Percentiles rank a stretch among this genome's conserved stretches.
Evolutionary conservation across 1,140 invertebrate genomes (phyloP).

Genomic region (Aphis gossypii): DNA sequence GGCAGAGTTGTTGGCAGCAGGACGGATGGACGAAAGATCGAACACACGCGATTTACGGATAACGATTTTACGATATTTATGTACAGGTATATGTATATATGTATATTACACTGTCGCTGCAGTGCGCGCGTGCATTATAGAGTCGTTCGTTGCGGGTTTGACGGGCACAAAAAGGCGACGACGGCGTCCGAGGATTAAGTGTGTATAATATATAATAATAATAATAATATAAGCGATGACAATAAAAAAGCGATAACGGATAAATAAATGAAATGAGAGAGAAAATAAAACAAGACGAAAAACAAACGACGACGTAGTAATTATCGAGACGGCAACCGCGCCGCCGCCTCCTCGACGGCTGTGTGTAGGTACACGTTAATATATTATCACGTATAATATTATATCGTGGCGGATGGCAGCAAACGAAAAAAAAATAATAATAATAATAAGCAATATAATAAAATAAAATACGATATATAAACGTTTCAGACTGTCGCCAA

Average conservation of each 20-base stretch:
- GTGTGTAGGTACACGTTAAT: background rate
- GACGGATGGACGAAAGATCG: background rate
- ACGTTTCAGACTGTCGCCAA: conserved; percentile 38
- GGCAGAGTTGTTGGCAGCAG: too few relatives aligned
- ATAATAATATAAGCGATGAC: background rate
- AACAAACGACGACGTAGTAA: background rate
- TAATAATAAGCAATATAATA: background rate
- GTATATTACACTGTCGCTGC: background rate
- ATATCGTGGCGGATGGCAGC: background rate
- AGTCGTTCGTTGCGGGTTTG: background rate
- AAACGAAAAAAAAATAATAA: background rate
- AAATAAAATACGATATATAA: background rate
- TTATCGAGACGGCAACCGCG: background rate
- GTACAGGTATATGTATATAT: background rate
- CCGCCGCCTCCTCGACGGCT: background rate
- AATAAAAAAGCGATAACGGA: conserved; percentile 32
- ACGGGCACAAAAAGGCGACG: background rate
- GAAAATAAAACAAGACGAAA: background rate
- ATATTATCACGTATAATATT: background rate
- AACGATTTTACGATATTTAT: background rate
- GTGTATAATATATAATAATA: background rate
- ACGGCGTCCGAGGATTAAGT: background rate
- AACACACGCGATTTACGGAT: background rate
- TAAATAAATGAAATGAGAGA: background rate
- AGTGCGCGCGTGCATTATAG: too few relatives aligned